phyloP scores from a whole-genome alignment of 1,140 invertebrate species.

The Condylostylus longicornis region DNA sequence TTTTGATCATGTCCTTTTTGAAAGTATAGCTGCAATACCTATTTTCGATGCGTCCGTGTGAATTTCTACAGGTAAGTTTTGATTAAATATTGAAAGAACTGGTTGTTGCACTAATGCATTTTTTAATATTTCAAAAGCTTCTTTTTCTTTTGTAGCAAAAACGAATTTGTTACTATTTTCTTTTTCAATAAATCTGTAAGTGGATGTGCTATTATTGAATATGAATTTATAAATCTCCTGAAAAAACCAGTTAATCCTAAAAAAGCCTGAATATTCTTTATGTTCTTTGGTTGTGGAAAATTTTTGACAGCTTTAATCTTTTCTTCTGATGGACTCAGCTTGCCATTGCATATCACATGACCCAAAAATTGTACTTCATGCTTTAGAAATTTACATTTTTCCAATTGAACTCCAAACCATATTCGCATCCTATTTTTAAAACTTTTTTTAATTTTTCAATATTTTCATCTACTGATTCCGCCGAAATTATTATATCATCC shows the following conservation, averaged over 20 bases:
- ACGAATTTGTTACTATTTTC: conserved; percentile 6
- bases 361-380: conserved; percentile 11
- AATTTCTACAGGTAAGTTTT: conserved; percentile 14
- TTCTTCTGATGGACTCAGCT: conserved; percentile 8
- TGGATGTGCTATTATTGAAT: conserved; percentile 11
- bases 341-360: conserved; percentile 5
- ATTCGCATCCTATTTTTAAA: conserved; percentile 18
- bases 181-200: conserved; percentile 10
- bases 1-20: conserved; percentile 9
- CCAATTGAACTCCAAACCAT: conserved; percentile 13
- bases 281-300: conserved; percentile 18
- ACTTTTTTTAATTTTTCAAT: conserved; percentile 21
- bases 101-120: conserved; percentile 12
- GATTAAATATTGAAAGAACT: conserved; percentile 19
- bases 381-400: conserved; percentile 16
- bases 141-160: conserved; percentile 9
- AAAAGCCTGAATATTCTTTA: conserved; percentile 22
- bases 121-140: conserved; percentile 17
- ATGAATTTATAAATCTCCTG: conserved; percentile 15
- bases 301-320: conserved; percentile 15
- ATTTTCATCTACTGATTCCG: conserved; percentile 27
- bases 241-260: conserved; percentile 15
- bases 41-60: conserved; percentile 16
- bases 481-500: conserved; percentile 35
- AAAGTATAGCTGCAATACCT: conserved; percentile 2